phyloP scores from a whole-genome alignment of 2,113 vertebrate species.

The Coracopsis vasa region DNA sequence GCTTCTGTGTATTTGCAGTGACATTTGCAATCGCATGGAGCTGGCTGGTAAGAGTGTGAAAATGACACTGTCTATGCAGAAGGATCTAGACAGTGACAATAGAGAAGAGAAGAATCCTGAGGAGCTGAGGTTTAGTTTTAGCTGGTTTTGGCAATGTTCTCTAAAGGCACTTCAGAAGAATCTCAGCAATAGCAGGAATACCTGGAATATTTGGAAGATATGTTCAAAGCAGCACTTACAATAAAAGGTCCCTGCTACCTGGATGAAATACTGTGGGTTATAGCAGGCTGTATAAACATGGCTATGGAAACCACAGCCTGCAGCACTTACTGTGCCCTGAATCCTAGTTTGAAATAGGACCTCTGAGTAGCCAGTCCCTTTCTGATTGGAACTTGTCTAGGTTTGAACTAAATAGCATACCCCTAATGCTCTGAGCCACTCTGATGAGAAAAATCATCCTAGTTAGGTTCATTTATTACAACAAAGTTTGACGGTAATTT shows the following conservation, averaged over 20 bases:
- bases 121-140: neutral
- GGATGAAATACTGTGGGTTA: neutral
- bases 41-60: neutral
- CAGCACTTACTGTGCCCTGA: neutral
- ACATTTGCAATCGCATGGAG: neutral
- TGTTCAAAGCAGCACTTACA: neutral
- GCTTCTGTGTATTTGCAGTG: conserved; percentile 24
- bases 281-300: neutral
- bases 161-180: neutral
- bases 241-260: neutral
- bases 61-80: neutral
- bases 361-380: neutral
- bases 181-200: neutral
- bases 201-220: neutral
- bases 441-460: neutral
- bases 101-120: neutral
- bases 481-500: neutral
- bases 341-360: neutral
- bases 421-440: neutral
- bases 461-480: neutral
- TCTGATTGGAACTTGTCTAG: neutral
- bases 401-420: neutral
- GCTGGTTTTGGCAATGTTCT: neutral
- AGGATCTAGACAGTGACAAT: neutral
- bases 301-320: neutral